Evolutionary conservation across 1,140 invertebrate genomes (phyloP).

Genomic region (Procambarus clarkii): DNA sequence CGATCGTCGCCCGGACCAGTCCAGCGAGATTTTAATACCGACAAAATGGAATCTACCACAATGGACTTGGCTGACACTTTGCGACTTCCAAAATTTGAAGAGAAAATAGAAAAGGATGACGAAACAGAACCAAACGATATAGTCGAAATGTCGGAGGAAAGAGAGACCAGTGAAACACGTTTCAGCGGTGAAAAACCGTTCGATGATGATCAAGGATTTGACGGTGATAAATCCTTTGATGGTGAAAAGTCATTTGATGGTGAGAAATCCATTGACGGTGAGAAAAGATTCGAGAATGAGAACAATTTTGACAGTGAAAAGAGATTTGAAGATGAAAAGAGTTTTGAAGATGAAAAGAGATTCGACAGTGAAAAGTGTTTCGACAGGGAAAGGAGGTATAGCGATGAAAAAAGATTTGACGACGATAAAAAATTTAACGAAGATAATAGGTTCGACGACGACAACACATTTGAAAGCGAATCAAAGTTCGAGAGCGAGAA

Average conservation of each 20-base stretch:
- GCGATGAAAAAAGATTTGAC: constrained; percentile 35
- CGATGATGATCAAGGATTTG: constrained; percentile 45
- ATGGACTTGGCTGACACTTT: constrained; percentile 62
- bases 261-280: constrained; percentile 34
- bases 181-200: constrained; percentile 39
- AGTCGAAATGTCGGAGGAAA: constrained; percentile 41
- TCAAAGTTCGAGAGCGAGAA: constrained; percentile 24
- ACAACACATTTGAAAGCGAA: constrained; percentile 38
- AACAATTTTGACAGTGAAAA: constrained; percentile 28
- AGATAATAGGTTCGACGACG: constrained; percentile 26
- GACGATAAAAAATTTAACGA: constrained; percentile 37
- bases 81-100: constrained; percentile 48
- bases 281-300: constrained; percentile 36
- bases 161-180: constrained; percentile 7
- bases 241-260: constrained; percentile 28
- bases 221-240: constrained; percentile 47
- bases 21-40: constrained; percentile 25
- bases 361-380: constrained; percentile 36
- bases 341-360: constrained; percentile 28
- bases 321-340: not conserved
- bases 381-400: constrained; percentile 13
- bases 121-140: constrained; percentile 6
- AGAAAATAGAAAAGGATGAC: constrained; percentile 32
- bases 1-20: constrained; percentile 38
- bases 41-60: constrained; percentile 27